Conservation (phyloP, 2,113 vertebrate genomes). For the Pogona vitticeps region DNA sequence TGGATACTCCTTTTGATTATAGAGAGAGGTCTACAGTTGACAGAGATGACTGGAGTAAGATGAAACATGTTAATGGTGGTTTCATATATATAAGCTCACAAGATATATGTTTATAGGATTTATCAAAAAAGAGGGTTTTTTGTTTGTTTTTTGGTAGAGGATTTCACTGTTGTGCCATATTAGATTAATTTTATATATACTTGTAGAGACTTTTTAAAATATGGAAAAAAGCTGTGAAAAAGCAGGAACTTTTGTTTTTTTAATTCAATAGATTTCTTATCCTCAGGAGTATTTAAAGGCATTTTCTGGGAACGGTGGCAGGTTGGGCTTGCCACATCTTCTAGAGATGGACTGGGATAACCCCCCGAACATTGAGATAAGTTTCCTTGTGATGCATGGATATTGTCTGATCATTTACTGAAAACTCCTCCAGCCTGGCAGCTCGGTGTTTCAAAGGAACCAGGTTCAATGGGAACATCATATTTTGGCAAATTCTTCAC, state of each 20-base stretch:
- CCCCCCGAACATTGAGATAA: constrained; percentile 85
- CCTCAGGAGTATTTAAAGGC: constrained; percentile 64
- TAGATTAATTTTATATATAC: constrained; percentile 71
- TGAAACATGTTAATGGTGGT: no score
- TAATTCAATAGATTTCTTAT: constrained; percentile 63
- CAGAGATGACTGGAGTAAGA: no score
- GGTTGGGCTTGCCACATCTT: constrained; percentile 82
- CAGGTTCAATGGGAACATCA: constrained; percentile 74
- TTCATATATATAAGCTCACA: no score
- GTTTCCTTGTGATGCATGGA: constrained; percentile 82
- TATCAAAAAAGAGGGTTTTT: neutral
- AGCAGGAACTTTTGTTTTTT: constrained; percentile 46
- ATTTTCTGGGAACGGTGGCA: constrained; percentile 79
- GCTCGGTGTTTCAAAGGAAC: constrained; percentile 75
- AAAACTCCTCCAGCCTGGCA: constrained; percentile 79
- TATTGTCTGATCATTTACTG: constrained; percentile 73
- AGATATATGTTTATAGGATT: constrained; percentile 16
- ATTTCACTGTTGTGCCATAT: constrained; percentile 66
- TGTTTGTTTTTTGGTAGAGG: constrained; percentile 39
- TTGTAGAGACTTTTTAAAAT: constrained; percentile 68
- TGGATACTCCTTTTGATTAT: no score
- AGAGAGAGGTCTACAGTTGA: no score
- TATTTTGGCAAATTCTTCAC: constrained; percentile 85
- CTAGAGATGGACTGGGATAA: constrained; percentile 73
- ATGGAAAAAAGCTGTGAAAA: constrained; percentile 53